Evolutionary conservation across 2,113 vertebrate species (phyloP).

Genomic region (Psittacula cyanocephala): DNA sequence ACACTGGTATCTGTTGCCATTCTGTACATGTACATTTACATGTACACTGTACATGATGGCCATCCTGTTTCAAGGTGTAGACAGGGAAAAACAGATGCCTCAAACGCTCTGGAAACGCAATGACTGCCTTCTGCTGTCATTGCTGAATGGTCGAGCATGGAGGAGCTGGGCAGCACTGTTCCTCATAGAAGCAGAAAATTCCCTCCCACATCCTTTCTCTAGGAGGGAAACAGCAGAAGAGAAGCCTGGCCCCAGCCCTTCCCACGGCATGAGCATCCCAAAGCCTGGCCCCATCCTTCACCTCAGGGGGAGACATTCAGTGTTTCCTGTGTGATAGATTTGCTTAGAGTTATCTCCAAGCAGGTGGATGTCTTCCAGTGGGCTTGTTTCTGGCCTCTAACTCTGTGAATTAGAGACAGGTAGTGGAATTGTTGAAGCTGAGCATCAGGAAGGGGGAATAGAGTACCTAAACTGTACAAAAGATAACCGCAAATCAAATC

Average conservation of each 20-base stretch:
- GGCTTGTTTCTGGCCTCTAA: background rate
- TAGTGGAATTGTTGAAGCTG: background rate
- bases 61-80: background rate
- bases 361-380: background rate
- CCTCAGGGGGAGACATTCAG: background rate
- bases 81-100: background rate
- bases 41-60: background rate
- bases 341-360: background rate
- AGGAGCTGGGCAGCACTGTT: background rate
- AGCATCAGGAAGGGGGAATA: background rate
- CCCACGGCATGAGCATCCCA: background rate
- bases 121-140: background rate
- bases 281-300: background rate
- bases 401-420: fast-evolving
- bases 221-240: background rate
- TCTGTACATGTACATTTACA: no score
- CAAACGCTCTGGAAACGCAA: background rate
- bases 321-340: background rate
- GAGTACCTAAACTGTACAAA: background rate
- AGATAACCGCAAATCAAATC: background rate
- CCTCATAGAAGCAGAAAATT: background rate
- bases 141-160: background rate
- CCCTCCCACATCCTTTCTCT: background rate
- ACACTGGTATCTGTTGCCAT: background rate
- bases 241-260: background rate